Conservation (phyloP, 2,888 invertebrate genomes). For the Drosophila yooni region DNA sequence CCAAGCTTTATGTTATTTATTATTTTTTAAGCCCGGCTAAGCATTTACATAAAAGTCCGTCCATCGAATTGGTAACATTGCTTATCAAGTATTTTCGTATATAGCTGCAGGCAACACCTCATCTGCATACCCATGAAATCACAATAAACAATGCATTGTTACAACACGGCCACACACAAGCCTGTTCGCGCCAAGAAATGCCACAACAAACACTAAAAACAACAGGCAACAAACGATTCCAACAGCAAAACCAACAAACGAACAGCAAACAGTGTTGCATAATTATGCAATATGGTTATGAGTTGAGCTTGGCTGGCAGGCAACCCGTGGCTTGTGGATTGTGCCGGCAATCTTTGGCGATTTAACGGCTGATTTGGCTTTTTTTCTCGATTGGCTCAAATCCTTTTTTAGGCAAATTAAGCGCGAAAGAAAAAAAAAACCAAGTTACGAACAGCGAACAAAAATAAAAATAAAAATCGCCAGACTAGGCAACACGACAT, state of each 20-base stretch:
- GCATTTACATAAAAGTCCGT: not conserved
- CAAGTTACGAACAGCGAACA: constrained; percentile 17
- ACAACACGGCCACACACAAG: constrained; percentile 80
- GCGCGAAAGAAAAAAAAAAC: constrained; percentile 55
- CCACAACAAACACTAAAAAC: constrained; percentile 63
- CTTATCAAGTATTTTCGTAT: constrained; percentile 1
- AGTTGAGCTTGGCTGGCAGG: constrained; percentile 27
- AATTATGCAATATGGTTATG: constrained; percentile 74
- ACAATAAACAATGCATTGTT: constrained; percentile 72
- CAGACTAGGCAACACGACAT: constrained; percentile 66
- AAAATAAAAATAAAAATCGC: constrained; percentile 13
- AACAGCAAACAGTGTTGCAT: constrained; percentile 53
- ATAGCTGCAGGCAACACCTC: constrained; percentile 29
- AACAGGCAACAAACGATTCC: constrained; percentile 11
- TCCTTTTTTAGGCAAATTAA: constrained; percentile 78
- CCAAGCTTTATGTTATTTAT: not conserved
- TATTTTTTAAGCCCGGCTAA: not conserved
- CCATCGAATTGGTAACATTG: not conserved
- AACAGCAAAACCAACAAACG: constrained; percentile 33
- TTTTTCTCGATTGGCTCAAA: constrained; percentile 47
- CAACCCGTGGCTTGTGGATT: constrained; percentile 34
- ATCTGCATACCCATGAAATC: constrained; percentile 44
- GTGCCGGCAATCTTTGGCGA: constrained; percentile 44
- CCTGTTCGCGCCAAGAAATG: constrained; percentile 75
- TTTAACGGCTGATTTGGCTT: constrained; percentile 51